Percentiles rank a stretch among this genome's conserved stretches.
Conservation (phyloP, 2,113 vertebrate genomes). For the Oreotrochilus melanogaster region DNA sequence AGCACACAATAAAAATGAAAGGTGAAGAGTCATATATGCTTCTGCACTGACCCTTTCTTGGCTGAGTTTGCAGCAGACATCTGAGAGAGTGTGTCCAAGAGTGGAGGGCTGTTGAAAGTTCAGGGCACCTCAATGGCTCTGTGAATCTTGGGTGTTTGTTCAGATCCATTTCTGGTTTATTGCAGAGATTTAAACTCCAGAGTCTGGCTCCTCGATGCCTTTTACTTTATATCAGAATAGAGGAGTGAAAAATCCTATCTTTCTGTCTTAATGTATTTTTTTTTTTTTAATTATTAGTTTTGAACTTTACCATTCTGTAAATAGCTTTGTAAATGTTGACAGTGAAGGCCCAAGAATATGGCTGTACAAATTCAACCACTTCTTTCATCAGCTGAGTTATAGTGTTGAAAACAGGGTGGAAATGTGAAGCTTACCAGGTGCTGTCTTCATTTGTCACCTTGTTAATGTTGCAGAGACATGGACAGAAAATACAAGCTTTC, state of each 20-base stretch:
- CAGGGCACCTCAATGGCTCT: not conserved
- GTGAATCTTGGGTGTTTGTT: not conserved
- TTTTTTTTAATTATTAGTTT: not conserved
- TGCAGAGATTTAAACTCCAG: not conserved
- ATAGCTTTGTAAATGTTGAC: not conserved
- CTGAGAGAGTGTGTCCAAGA: not conserved
- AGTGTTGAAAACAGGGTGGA: not conserved
- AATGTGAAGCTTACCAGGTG: not conserved
- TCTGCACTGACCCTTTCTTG: rapidly evolving
- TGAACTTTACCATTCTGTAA: not conserved
- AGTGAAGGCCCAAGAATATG: not conserved
- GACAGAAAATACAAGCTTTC: not conserved
- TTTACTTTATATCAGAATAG: not conserved
- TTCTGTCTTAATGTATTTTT: not conserved
- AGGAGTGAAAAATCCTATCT: not conserved
- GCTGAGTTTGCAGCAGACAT: not conserved
- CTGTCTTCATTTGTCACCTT: not conserved
- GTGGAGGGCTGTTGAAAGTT: not conserved
- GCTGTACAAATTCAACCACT: not conserved
- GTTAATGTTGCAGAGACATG: not conserved
- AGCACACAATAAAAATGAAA: not conserved
- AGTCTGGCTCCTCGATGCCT: not conserved
- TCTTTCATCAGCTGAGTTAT: not conserved
- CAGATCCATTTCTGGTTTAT: not conserved
- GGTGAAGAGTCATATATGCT: rapidly evolving